Evolutionary conservation across 2,888 invertebrate species (phyloP).

Genomic region (Gymnoscelis rufifasciata): DNA sequence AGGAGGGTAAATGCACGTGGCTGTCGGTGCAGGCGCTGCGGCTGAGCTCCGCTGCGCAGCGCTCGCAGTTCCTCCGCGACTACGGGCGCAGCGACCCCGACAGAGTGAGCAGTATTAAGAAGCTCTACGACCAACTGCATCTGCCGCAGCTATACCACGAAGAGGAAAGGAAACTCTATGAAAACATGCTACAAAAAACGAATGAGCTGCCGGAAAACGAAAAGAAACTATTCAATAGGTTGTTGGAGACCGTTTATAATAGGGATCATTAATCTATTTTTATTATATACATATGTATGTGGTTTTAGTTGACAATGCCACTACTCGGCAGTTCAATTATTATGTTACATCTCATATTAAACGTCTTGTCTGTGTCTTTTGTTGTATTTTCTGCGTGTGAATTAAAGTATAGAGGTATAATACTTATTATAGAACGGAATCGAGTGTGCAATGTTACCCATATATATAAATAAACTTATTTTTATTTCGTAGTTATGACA

Average conservation of each 20-base stretch:
- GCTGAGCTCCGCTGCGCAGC: conserved; percentile 86
- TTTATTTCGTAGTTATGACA: too few species aligned
- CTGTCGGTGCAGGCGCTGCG: conserved; percentile 81
- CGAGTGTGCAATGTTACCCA: too few species aligned
- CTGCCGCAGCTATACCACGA: conserved; percentile 83
- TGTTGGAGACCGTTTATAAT: conserved; percentile 44
- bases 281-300: too few species aligned
- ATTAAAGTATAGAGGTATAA: too few species aligned
- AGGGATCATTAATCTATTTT: background rate
- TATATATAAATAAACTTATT: too few species aligned
- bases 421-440: too few species aligned
- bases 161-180: conserved; percentile 86
- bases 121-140: conserved; percentile 79
- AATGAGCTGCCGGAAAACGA: conserved; percentile 83
- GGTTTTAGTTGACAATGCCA: too few species aligned
- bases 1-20: conserved; percentile 96
- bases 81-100: conserved; percentile 84
- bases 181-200: conserved; percentile 80
- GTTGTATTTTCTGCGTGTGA: too few species aligned
- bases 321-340: too few species aligned
- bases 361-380: too few species aligned
- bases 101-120: conserved; percentile 72
- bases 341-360: too few species aligned
- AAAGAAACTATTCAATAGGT: conserved; percentile 72
- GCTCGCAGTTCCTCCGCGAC: conserved; percentile 82